phyloP scores from a whole-genome alignment of 2,888 invertebrate genomes.

The Megastigmus dorsalis region DNA sequence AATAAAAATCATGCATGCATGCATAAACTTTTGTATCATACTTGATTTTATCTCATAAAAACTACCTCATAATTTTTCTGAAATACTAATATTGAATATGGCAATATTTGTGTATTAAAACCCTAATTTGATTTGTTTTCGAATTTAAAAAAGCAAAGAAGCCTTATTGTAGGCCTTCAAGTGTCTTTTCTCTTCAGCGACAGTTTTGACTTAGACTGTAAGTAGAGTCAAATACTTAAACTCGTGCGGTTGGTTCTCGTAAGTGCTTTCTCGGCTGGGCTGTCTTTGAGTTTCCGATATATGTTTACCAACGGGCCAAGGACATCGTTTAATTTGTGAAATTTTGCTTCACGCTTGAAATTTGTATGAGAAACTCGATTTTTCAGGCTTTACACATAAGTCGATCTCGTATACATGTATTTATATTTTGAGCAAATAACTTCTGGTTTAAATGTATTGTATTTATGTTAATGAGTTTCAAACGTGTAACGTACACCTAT shows the following conservation, averaged over 20 bases:
- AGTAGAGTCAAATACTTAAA: neutral
- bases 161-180: no score
- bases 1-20: no score
- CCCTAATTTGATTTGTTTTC: no score
- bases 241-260: neutral
- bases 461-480: no score
- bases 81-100: neutral
- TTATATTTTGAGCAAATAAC: no score
- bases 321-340: conserved; percentile 36
- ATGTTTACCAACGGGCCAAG: conserved; percentile 19
- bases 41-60: no score
- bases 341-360: conserved; percentile 14
- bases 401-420: neutral
- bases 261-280: conserved; percentile 8
- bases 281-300: conserved; percentile 24
- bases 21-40: no score
- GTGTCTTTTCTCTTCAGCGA: no score
- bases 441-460: no score
- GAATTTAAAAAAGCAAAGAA: no score
- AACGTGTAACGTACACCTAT: no score
- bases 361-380: conserved; percentile 11
- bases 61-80: no score
- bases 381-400: conserved; percentile 17
- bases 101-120: neutral
- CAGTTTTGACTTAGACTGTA: neutral